Conservation (phyloP, 2,888 invertebrate species). For the Monoplex corrugatus region DNA sequence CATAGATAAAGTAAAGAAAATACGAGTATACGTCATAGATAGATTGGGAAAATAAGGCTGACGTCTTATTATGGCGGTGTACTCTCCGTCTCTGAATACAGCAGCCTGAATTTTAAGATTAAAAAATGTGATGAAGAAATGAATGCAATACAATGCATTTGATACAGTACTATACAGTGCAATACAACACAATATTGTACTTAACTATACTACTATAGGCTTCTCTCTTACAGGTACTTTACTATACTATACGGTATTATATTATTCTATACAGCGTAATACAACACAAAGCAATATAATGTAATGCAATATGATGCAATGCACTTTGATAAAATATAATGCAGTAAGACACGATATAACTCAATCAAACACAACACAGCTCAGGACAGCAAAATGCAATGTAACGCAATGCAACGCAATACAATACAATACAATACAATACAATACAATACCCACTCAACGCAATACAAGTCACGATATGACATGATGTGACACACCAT, state of each 20-base stretch:
- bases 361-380: neutral
- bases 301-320: neutral
- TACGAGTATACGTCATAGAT: no score
- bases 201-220: neutral
- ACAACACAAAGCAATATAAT: neutral
- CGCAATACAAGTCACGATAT: no score
- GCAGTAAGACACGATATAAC: neutral
- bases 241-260: neutral
- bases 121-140: no score
- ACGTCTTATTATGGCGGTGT: no score
- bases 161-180: neutral
- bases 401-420: neutral
- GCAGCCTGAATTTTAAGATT: no score
- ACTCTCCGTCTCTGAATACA: no score
- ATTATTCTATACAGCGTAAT: neutral
- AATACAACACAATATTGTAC: neutral
- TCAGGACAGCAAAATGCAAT: neutral
- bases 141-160: no score
- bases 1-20: no score
- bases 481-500: no score
- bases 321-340: no score
- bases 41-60: no score
- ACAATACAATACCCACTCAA: conserved; percentile 8
- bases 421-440: neutral
- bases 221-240: no score